Conservation (phyloP, 2,888 invertebrate genomes). For the Coleophora deauratella region DNA sequence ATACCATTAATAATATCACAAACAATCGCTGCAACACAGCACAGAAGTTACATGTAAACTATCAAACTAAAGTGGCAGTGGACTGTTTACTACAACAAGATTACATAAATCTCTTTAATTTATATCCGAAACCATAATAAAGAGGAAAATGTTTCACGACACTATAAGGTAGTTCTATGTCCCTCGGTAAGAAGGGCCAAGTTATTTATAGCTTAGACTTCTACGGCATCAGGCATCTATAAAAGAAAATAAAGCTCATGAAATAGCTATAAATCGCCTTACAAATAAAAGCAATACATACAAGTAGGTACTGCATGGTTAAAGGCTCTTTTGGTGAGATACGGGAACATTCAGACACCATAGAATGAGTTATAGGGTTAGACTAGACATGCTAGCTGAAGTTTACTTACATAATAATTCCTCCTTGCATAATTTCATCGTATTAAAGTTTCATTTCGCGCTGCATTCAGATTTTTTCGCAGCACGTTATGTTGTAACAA, state of each 20-base stretch:
- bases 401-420: too few species aligned
- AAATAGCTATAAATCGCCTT: conserved; percentile 62
- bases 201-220: conserved; percentile 64
- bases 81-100: conserved; percentile 31
- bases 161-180: conserved; percentile 43
- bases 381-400: conserved; percentile 2
- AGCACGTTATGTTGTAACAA: too few species aligned
- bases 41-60: conserved; percentile 25
- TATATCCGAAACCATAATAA: conserved; percentile 68
- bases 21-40: conserved; percentile 33
- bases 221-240: conserved; percentile 50
- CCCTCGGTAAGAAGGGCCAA: conserved; percentile 26
- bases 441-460: too few species aligned
- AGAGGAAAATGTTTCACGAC: conserved; percentile 62
- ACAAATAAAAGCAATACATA: conserved; percentile 54
- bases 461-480: too few species aligned
- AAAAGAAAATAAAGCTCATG: conserved; percentile 71
- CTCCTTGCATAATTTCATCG: too few species aligned
- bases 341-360: conserved; percentile 26
- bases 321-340: conserved; percentile 38
- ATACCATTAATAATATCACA: too few species aligned
- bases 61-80: conserved; percentile 34
- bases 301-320: conserved; percentile 25
- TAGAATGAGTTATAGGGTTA: conserved; percentile 32
- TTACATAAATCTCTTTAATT: conserved; percentile 65